Evolutionary conservation across 2,888 invertebrate species (phyloP).

Genomic region (Altica lythri): DNA sequence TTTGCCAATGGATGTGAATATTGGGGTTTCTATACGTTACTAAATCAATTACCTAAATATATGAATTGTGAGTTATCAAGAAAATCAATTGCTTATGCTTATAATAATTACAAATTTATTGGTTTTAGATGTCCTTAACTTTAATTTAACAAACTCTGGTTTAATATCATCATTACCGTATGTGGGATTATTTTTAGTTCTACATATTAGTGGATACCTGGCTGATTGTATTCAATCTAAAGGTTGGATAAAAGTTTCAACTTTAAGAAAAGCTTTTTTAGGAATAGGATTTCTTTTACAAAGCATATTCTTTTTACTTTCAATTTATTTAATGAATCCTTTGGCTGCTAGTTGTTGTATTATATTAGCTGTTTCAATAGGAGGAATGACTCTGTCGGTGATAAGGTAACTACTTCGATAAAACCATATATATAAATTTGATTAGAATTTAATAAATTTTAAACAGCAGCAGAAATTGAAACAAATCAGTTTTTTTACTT

Average conservation of each 20-base stretch:
- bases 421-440: too few relatives aligned
- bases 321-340: background rate
- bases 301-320: slow-evolving; percentile 55
- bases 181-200: slow-evolving; percentile 79
- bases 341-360: slow-evolving; percentile 1
- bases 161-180: slow-evolving; percentile 86
- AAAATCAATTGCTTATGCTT: too few relatives aligned
- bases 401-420: too few relatives aligned
- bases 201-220: slow-evolving; percentile 78
- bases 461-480: too few relatives aligned
- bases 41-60: slow-evolving; percentile 31
- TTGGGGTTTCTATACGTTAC: slow-evolving; percentile 86
- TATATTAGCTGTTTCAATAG: too few relatives aligned
- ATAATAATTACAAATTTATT: too few relatives aligned
- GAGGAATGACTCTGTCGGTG: too few relatives aligned
- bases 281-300: slow-evolving; percentile 68
- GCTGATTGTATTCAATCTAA: slow-evolving; percentile 77
- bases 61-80: slow-evolving; percentile 32
- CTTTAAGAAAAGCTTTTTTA: slow-evolving; percentile 70
- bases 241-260: slow-evolving; percentile 70
- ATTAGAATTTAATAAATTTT: too few relatives aligned
- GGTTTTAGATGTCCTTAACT: slow-evolving; percentile 69
- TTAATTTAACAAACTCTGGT: slow-evolving; percentile 78
- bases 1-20: slow-evolving; percentile 85
- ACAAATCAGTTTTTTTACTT: too few relatives aligned